These are phyloP conservation scores for Gibbula magus DNA, from an alignment of 2,888 invertebrate genomes.

Conservation along the genomic window DNA sequence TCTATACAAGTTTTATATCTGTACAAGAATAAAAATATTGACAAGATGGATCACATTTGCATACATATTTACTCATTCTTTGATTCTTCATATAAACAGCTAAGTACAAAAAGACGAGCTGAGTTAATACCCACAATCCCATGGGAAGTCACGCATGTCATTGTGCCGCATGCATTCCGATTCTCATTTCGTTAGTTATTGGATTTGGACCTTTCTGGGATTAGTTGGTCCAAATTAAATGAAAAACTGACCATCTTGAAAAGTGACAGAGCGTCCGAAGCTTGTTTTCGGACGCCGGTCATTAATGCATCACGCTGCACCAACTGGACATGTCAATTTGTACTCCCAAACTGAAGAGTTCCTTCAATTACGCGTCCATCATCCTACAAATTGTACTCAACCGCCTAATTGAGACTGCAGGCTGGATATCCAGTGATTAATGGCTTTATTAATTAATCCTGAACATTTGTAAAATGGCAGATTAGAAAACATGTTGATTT, in stretches of 20 bases:
- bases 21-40: too few species aligned
- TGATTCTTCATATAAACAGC: too few species aligned
- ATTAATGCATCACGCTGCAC: not conserved
- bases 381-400: not conserved
- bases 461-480: not conserved
- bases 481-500: constrained; percentile 6
- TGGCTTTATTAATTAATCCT: constrained; percentile 7
- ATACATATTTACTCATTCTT: too few species aligned
- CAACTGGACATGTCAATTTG: constrained; percentile 21
- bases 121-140: too few species aligned
- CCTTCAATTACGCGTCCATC: constrained; percentile 1
- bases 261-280: not conserved
- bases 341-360: not conserved
- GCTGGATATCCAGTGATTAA: not conserved
- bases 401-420: not conserved
- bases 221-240: not conserved
- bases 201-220: not conserved
- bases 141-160: too few species aligned
- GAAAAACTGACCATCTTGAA: not conserved
- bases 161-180: too few species aligned
- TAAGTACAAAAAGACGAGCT: too few species aligned
- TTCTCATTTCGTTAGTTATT: too few species aligned
- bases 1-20: too few species aligned
- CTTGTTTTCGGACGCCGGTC: not conserved
- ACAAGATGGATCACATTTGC: too few species aligned